A percentile compares a stretch with the other conserved stretches of the same genome.
phyloP scores from a whole-genome alignment of 1,140 invertebrate genomes.

The Meteorus sp. region DNA sequence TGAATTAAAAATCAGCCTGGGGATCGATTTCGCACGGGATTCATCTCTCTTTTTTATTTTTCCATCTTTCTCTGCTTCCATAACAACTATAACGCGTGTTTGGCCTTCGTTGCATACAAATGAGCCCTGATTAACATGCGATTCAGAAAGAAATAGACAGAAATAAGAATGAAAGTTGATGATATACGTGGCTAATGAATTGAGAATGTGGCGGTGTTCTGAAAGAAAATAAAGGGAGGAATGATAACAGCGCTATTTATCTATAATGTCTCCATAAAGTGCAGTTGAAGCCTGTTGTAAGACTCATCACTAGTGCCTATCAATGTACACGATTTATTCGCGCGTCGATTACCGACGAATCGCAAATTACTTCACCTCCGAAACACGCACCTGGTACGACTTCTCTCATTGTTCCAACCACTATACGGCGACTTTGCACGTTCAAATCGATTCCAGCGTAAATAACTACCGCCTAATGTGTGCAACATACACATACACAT shows the following conservation, averaged over 20 bases:
- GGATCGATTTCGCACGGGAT: conserved; percentile 31
- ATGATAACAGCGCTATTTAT: too few relatives aligned
- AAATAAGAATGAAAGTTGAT: neutral
- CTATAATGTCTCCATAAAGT: too few relatives aligned
- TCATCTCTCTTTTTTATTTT: conserved; percentile 17
- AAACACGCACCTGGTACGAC: conserved; percentile 26
- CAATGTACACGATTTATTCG: neutral
- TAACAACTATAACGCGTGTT: too few relatives aligned
- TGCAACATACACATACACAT: neutral
- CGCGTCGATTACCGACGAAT: conserved; percentile 24
- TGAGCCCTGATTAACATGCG: conserved; percentile 25
- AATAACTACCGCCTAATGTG: too few relatives aligned
- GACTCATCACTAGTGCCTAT: neutral
- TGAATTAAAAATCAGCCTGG: conserved; percentile 16
- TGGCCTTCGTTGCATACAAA: conserved; percentile 17
- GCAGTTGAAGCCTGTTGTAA: conserved; percentile 11
- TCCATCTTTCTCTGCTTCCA: conserved; percentile 7
- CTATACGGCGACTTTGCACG: too few relatives aligned
- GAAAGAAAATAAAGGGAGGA: too few relatives aligned
- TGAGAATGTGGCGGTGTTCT: too few relatives aligned
- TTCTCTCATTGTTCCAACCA: conserved; percentile 20
- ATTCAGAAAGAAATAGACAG: neutral
- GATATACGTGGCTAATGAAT: neutral
- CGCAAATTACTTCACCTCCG: conserved; percentile 7
- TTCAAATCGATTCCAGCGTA: too few relatives aligned